These are phyloP conservation scores for Calephelis perditalis DNA, from an alignment of 2,888 invertebrate genomes.

Conservation along the genomic window DNA sequence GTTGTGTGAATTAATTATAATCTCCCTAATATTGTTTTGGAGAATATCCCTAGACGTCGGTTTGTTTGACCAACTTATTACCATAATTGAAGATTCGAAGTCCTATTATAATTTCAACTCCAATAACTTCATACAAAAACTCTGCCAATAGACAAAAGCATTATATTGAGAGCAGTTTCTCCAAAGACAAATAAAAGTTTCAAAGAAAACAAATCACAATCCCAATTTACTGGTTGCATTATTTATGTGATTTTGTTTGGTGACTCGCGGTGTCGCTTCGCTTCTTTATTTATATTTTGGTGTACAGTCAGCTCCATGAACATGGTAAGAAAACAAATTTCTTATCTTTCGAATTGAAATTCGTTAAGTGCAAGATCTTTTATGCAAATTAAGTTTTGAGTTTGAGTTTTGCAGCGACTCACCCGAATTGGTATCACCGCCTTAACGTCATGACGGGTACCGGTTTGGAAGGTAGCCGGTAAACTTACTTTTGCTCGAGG, in stretches of 20 bases:
- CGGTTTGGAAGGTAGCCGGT: too few relatives aligned
- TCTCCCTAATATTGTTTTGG: too few relatives aligned
- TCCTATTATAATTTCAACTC: conserved; percentile 44
- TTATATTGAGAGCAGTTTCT: conserved; percentile 48
- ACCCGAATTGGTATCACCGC: too few relatives aligned
- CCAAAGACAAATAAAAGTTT: conserved; percentile 71
- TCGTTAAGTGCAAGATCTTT: too few relatives aligned
- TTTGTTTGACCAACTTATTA: background rate
- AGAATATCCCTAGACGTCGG: too few relatives aligned
- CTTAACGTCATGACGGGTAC: too few relatives aligned
- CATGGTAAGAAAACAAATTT: background rate
- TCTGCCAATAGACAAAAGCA: conserved; percentile 43
- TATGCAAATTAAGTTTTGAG: too few relatives aligned
- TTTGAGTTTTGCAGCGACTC: too few relatives aligned
- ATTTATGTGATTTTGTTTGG: conserved; percentile 74
- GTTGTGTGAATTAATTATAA: too few relatives aligned
- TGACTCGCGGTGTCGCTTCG: conserved; percentile 58
- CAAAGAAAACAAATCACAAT: conserved; percentile 75
- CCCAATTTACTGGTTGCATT: conserved; percentile 72
- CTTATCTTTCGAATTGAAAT: too few relatives aligned
- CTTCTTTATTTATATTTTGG: conserved; percentile 46
- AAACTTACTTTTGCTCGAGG: too few relatives aligned
- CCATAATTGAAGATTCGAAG: conserved; percentile 12
- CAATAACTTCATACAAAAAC: conserved; percentile 40
- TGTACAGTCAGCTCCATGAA: conserved; percentile 21